Evolutionary conservation across 2,797 vertebrate genomes (phyloP).

Genomic region (Scyliorhinus canicula): DNA sequence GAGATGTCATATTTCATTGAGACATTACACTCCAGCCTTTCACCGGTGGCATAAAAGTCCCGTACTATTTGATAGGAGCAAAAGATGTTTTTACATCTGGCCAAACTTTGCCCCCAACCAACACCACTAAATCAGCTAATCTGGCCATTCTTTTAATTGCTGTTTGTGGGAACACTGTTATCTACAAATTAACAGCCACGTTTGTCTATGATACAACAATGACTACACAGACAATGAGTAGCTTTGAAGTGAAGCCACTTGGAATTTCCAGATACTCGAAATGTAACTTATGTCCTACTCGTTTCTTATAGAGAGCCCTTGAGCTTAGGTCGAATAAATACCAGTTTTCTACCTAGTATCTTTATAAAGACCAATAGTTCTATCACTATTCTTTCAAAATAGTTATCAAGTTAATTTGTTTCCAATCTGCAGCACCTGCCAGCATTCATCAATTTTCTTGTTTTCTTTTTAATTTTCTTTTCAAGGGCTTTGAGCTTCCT

Average conservation of each 20-base stretch:
- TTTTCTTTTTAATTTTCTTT: too few relatives aligned
- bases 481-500: too few relatives aligned
- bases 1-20: too few relatives aligned
- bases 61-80: too few relatives aligned
- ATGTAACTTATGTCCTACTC: background rate
- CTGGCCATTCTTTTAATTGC: too few relatives aligned
- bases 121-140: too few relatives aligned
- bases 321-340: background rate
- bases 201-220: background rate
- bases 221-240: background rate
- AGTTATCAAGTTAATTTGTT: background rate
- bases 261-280: background rate
- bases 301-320: background rate
- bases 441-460: background rate
- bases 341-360: background rate
- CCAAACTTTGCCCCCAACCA: too few relatives aligned
- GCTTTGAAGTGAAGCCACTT: background rate
- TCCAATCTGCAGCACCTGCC: background rate
- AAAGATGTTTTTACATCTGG: too few relatives aligned
- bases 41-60: too few relatives aligned
- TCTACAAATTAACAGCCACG: too few relatives aligned
- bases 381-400: background rate
- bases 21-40: too few relatives aligned
- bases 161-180: too few relatives aligned
- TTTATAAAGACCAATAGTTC: background rate